Conservation (phyloP, 2,888 invertebrate species). For the Xylota sylvarum region DNA sequence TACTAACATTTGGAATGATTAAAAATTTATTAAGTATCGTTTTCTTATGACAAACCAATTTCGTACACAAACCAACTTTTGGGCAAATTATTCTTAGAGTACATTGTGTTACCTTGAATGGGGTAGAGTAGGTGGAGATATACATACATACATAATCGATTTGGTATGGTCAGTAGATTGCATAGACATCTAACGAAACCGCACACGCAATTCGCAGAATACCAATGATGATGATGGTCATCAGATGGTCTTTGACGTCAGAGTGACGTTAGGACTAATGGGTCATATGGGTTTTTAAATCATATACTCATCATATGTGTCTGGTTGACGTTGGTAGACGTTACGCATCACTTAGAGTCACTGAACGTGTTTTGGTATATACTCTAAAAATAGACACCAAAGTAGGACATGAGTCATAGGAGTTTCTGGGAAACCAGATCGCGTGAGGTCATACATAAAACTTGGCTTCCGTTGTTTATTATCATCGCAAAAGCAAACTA, state of each 20-base stretch:
- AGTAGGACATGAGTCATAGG: constrained; percentile 45
- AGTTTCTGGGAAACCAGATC: constrained; percentile 33
- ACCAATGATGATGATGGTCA: background rate
- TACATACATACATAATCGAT: background rate
- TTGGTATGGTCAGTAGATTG: background rate
- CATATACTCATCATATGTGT: constrained; percentile 11
- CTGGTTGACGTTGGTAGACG: constrained; percentile 19
- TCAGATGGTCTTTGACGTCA: constrained; percentile 44
- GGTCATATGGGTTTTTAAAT: constrained; percentile 4
- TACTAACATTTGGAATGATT: constrained; percentile 51
- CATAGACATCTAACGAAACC: too few species aligned
- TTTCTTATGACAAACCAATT: constrained; percentile 39
- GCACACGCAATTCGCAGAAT: background rate
- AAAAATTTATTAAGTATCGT: constrained; percentile 12
- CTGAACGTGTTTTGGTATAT: constrained; percentile 1
- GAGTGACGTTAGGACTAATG: constrained; percentile 1
- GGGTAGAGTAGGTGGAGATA: background rate
- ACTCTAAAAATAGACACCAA: constrained; percentile 32
- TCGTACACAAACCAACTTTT: constrained; percentile 73
- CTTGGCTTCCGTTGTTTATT: constrained; percentile 34
- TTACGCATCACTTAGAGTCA: constrained; percentile 23
- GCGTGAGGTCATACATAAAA: constrained; percentile 22
- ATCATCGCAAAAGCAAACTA: background rate
- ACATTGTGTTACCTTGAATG: constrained; percentile 67
- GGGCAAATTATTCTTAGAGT: constrained; percentile 53